phyloP scores from a whole-genome alignment of 2,888 invertebrate species.

The Diploptera punctata region DNA sequence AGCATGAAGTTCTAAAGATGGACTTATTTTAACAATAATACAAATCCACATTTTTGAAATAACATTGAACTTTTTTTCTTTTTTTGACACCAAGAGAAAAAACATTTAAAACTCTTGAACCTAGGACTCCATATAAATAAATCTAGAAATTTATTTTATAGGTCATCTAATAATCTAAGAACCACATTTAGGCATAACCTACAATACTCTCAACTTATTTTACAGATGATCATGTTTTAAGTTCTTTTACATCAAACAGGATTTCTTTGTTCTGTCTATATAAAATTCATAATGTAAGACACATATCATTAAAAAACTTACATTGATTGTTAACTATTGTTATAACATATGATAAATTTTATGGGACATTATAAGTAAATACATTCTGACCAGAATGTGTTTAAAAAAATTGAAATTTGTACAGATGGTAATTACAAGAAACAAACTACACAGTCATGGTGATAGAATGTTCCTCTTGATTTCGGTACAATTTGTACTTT shows the following conservation, averaged over 20 bases:
- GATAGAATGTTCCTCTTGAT: not conserved
- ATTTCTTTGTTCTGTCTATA: not conserved
- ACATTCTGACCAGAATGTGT: not conserved
- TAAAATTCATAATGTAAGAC: not conserved
- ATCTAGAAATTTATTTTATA: not conserved
- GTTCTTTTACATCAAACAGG: not conserved
- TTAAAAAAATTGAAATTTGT: not conserved
- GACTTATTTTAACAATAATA: not conserved
- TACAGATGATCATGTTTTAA: not conserved
- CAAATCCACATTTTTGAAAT: not conserved
- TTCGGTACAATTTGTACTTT: conserved; percentile 1
- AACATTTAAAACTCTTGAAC: not conserved
- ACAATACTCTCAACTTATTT: not conserved
- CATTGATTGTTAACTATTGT: not conserved
- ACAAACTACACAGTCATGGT: not conserved
- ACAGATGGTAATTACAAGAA: not conserved
- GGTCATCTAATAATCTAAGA: conserved; percentile 27
- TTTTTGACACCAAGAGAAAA: conserved; percentile 2
- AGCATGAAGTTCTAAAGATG: not conserved
- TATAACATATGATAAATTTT: not conserved
- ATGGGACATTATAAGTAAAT: not conserved
- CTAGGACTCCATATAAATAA: conserved; percentile 21
- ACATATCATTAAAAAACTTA: not conserved
- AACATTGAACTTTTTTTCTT: not conserved
- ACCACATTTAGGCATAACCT: conserved; percentile 38